Percentiles rank a stretch among this genome's conserved stretches.
Evolutionary conservation across 2,113 vertebrate genomes (phyloP).

Genomic region (Tympanuchus pallidicinctus): DNA sequence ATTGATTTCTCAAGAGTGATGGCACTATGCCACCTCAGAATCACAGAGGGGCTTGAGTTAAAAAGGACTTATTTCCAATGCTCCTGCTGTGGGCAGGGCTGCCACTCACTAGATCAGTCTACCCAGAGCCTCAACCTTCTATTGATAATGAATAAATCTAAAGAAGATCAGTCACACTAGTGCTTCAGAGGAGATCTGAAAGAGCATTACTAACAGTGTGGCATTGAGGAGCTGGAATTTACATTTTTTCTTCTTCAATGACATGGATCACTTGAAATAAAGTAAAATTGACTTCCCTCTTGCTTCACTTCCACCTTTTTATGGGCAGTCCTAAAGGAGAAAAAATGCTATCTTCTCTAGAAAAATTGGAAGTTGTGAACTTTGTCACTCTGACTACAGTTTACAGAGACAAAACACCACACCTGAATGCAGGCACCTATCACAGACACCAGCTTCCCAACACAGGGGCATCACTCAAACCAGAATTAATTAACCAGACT

Average conservation of each 20-base stretch:
- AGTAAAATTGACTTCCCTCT: not conserved
- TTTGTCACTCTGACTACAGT: not conserved
- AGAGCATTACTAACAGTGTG: not conserved
- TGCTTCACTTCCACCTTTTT: not conserved
- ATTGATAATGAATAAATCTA: not conserved
- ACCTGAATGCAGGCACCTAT: not conserved
- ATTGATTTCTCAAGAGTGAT: not conserved
- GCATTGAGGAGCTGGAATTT: not conserved
- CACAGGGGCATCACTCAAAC: not conserved
- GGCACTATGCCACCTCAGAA: not conserved
- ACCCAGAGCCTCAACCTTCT: not conserved
- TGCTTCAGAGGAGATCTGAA: not conserved
- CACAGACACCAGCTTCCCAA: not conserved
- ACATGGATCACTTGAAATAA: not conserved
- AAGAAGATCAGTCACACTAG: not conserved
- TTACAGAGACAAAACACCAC: not conserved
- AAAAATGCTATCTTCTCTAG: not conserved
- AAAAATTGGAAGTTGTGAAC: not conserved
- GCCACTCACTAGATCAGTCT: too few relatives aligned
- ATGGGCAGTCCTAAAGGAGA: not conserved
- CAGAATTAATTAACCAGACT: not conserved
- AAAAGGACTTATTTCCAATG: too few relatives aligned
- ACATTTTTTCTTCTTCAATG: not conserved
- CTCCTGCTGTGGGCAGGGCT: too few relatives aligned
- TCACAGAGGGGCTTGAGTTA: too few relatives aligned